Conservation (phyloP, 2,888 invertebrate species). For the Suillia variegata region DNA sequence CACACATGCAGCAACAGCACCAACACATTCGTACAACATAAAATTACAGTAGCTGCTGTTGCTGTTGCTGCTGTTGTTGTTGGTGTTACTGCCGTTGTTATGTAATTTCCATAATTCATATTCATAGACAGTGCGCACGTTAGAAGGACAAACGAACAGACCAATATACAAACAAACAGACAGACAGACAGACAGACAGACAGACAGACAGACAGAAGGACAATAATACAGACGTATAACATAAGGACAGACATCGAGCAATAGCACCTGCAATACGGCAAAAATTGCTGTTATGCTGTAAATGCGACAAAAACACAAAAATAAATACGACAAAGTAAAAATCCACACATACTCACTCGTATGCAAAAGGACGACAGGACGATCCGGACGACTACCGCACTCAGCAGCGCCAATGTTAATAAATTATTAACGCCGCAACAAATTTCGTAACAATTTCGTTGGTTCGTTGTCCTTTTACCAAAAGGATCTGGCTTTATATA, state of each 20-base stretch:
- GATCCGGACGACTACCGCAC: neutral
- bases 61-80: conserved; percentile 27
- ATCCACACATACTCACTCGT: no score
- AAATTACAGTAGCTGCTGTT: conserved; percentile 21
- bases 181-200: conserved; percentile 33
- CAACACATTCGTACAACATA: conserved; percentile 18
- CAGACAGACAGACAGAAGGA: conserved; percentile 24
- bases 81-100: no score
- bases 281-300: conserved; percentile 37
- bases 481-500: neutral
- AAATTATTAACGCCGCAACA: conserved; percentile 17
- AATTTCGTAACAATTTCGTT: conserved; percentile 16
- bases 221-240: no score
- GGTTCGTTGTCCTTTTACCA: conserved; percentile 10
- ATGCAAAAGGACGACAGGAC: conserved; percentile 24
- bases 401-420: conserved; percentile 9
- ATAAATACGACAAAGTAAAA: conserved; percentile 12
- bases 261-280: conserved; percentile 54
- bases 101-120: conserved; percentile 55
- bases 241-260: conserved; percentile 34
- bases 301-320: conserved; percentile 17
- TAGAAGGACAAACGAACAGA: conserved; percentile 8
- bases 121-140: conserved; percentile 43
- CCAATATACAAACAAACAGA: conserved; percentile 21
- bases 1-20: no score